Conservation (phyloP, 2,113 vertebrate genomes). For the Cochlearius cochlearius region DNA sequence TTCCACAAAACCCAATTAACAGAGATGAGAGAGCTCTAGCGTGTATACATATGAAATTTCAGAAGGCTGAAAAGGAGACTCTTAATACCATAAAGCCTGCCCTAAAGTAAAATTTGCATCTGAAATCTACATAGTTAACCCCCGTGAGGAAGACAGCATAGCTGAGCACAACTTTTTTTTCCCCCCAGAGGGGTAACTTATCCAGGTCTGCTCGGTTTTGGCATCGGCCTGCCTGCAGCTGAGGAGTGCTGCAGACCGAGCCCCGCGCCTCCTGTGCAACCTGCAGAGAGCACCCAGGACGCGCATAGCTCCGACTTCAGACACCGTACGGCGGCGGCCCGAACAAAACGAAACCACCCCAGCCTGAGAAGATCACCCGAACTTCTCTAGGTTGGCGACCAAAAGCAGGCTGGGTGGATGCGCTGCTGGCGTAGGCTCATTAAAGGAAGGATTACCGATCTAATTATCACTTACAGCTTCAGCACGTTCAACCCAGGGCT, state of each 20-base stretch:
- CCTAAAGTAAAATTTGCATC: slow-evolving; percentile 55
- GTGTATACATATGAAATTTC: slow-evolving; percentile 39
- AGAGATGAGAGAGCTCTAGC: slow-evolving; percentile 44
- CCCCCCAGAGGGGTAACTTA: not conserved
- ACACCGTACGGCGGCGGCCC: not conserved
- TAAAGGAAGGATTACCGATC: slow-evolving; percentile 55
- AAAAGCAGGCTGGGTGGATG: not conserved
- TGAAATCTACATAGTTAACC: slow-evolving; percentile 42
- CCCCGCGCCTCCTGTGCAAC: not conserved
- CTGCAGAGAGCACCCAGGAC: not conserved
- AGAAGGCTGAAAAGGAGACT: slow-evolving; percentile 46
- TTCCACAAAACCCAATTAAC: slow-evolving; percentile 56
- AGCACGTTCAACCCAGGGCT: not conserved
- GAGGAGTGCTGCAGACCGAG: not conserved
- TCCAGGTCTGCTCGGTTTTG: not conserved
- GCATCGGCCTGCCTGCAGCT: not conserved
- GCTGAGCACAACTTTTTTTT: not conserved
- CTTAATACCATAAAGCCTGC: slow-evolving; percentile 39
- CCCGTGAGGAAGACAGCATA: slow-evolving; percentile 1
- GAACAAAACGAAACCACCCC: not conserved
- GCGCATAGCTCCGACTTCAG: not conserved
- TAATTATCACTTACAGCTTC: slow-evolving; percentile 48
- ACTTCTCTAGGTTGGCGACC: not conserved
- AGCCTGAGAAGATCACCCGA: not conserved
- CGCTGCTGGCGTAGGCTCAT: not conserved